Conservation (phyloP, 1,140 invertebrate species). For the Heliothis subflexa region DNA sequence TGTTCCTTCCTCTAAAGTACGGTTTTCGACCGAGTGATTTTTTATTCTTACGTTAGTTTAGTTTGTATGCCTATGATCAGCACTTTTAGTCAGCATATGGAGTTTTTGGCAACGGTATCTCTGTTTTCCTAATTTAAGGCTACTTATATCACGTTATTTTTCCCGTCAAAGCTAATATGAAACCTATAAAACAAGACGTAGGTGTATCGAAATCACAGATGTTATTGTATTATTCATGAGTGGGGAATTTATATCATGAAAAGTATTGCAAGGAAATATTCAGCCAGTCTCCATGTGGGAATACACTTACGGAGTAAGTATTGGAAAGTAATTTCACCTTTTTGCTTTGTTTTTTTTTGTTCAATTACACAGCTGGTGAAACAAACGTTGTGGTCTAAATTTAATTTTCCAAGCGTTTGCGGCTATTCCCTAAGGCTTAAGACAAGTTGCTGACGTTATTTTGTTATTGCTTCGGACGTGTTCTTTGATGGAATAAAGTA, state of each 20-base stretch:
- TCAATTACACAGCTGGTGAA: constrained; percentile 45
- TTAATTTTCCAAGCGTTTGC: constrained; percentile 44
- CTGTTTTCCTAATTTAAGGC: no score
- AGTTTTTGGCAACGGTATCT: no score
- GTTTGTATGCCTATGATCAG: no score
- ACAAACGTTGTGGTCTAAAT: constrained; percentile 46
- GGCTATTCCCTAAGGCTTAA: constrained; percentile 30
- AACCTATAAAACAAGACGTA: background rate
- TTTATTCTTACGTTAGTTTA: background rate
- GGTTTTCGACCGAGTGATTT: constrained; percentile 4
- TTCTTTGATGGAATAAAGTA: constrained; percentile 18
- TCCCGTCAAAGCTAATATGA: no score
- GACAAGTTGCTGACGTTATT: constrained; percentile 41
- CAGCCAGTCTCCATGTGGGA: constrained; percentile 19
- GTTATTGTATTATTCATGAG: constrained; percentile 21
- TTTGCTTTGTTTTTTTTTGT: constrained; percentile 34
- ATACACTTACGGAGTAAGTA: constrained; percentile 42
- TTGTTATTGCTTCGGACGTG: constrained; percentile 36
- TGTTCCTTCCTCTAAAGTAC: constrained; percentile 2
- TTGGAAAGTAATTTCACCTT: constrained; percentile 48
- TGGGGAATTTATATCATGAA: constrained; percentile 26
- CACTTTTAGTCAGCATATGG: no score
- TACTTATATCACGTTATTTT: no score
- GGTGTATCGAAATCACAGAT: constrained; percentile 5
- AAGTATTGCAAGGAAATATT: constrained; percentile 16